phyloP scores from a whole-genome alignment of 2,797 vertebrate species.

The Petrocephalus sullivani region DNA sequence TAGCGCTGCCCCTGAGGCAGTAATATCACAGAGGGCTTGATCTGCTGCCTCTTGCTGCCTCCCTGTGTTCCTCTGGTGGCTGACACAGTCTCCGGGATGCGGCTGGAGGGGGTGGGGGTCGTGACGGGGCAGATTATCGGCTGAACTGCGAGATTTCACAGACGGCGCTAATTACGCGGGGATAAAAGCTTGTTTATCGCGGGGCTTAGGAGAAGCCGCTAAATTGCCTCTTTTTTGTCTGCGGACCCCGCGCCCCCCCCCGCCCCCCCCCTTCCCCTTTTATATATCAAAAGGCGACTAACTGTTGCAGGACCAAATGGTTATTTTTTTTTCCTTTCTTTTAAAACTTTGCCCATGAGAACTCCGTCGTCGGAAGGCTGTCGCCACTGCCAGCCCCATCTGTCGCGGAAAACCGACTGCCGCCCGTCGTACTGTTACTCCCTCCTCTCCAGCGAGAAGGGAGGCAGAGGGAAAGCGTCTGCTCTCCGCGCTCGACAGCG shows the following conservation, averaged over 20 bases:
- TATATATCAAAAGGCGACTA: background rate
- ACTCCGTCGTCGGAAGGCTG: background rate
- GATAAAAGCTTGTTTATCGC: constrained; percentile 15
- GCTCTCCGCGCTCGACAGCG: background rate
- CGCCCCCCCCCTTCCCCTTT: background rate
- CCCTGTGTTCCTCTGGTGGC: background rate
- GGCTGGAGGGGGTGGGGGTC: background rate
- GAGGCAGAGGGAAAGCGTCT: background rate
- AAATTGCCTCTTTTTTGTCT: background rate
- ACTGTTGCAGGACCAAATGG: background rate
- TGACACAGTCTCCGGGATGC: background rate
- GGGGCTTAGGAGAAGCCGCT: background rate
- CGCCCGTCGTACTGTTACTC: background rate
- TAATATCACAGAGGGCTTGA: background rate
- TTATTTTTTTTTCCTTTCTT: background rate
- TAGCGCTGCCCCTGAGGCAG: background rate
- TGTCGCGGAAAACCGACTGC: background rate
- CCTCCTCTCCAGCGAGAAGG: background rate
- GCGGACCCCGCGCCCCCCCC: background rate
- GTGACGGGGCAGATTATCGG: constrained; percentile 1
- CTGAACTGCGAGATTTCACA: background rate
- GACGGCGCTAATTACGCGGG: constrained; percentile 5
- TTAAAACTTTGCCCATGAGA: background rate
- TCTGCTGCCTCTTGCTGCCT: background rate
- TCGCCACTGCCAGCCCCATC: background rate